These are phyloP conservation scores for Euwallacea similis DNA, from an alignment of 1,140 invertebrate species.

Conservation along the genomic window DNA sequence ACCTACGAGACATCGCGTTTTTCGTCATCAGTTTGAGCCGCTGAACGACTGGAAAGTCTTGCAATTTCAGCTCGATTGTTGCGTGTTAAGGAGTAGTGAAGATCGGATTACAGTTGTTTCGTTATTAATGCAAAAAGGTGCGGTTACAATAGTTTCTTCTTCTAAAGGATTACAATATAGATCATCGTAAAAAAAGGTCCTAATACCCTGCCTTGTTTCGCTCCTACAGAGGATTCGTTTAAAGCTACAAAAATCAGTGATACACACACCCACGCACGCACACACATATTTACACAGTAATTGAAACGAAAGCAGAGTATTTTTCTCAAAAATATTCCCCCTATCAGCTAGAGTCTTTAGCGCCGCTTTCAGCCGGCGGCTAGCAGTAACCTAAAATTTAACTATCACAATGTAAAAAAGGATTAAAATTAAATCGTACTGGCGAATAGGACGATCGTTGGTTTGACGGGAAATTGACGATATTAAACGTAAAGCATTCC, in stretches of 20 bases:
- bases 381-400: constrained; percentile 29
- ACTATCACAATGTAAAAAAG: constrained; percentile 27
- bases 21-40: constrained; percentile 31
- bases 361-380: constrained; percentile 18
- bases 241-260: constrained; percentile 28
- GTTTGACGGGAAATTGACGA: too few relatives aligned
- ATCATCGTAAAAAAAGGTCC: constrained; percentile 27
- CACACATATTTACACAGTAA: neutral
- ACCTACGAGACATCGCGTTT: constrained; percentile 37
- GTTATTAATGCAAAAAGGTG: neutral
- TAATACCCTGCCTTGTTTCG: constrained; percentile 31
- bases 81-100: constrained; percentile 12
- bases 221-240: constrained; percentile 4
- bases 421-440: neutral
- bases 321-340: constrained; percentile 12
- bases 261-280: constrained; percentile 4
- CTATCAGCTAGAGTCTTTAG: neutral
- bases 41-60: neutral
- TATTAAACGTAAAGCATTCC: too few relatives aligned
- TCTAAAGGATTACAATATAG: constrained; percentile 29
- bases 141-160: too few relatives aligned
- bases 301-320: constrained; percentile 29
- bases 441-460: too few relatives aligned
- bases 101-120: constrained; percentile 17
- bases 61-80: constrained; percentile 19